A percentile compares a stretch with the other conserved stretches of the same genome.
Evolutionary conservation across 2,888 invertebrate species (phyloP).

Genomic region (Troglohyphantes excavatus): DNA sequence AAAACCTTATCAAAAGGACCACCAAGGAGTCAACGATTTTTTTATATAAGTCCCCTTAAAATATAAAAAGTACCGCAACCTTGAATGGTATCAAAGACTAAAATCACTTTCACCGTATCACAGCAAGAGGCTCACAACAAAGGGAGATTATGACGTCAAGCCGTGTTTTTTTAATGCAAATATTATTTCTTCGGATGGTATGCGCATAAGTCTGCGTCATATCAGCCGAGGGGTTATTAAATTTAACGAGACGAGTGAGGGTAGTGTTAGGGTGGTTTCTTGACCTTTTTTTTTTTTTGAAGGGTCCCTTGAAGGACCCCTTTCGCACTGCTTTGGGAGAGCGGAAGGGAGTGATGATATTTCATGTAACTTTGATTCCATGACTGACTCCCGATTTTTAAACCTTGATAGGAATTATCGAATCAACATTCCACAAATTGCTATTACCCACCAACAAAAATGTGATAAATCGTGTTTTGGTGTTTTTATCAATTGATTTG

Average conservation of each 20-base stretch:
- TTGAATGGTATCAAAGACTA: too few relatives aligned
- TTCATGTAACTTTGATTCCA: not conserved
- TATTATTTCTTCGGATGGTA: too few relatives aligned
- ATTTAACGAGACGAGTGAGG: conserved; percentile 58
- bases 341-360: not conserved
- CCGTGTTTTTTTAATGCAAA: too few relatives aligned
- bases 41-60: too few relatives aligned
- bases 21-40: too few relatives aligned
- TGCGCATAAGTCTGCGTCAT: conserved; percentile 41
- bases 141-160: too few relatives aligned
- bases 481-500: not conserved
- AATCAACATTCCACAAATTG: not conserved
- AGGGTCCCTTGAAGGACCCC: not conserved
- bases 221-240: conserved; percentile 55
- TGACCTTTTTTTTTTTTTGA: not conserved
- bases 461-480: not conserved
- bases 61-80: too few relatives aligned
- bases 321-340: not conserved
- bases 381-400: not conserved
- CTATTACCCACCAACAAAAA: not conserved
- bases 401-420: not conserved
- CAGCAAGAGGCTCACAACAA: too few relatives aligned
- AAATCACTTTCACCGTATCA: too few relatives aligned
- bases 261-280: conserved; percentile 23
- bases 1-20: too few relatives aligned